Percentiles rank a stretch among this genome's conserved stretches.
Evolutionary conservation across 2,797 vertebrate species (phyloP).

Genomic region (Semaprochilodus insignis): DNA sequence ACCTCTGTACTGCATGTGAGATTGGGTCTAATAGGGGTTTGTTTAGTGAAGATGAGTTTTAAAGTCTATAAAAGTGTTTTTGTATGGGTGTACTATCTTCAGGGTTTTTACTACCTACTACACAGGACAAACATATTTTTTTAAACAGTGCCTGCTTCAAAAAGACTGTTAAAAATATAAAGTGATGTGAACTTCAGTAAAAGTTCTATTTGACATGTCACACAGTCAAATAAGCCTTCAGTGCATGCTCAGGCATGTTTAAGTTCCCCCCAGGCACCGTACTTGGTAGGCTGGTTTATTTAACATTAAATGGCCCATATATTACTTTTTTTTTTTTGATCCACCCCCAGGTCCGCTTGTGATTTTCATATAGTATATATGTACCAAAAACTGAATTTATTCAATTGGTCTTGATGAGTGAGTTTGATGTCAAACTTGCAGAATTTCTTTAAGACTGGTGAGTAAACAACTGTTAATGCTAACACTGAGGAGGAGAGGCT

Average conservation of each 20-base stretch:
- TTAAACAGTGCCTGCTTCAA: not conserved
- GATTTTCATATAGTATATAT: too few species aligned
- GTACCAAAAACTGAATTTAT: too few species aligned
- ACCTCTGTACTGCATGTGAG: not conserved
- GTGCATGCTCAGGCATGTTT: constrained; percentile 9
- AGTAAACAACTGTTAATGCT: too few species aligned
- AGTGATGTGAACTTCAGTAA: not conserved
- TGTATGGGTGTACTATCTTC: not conserved
- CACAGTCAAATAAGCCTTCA: not conserved
- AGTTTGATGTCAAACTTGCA: too few species aligned
- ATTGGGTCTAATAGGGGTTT: constrained; percentile 24
- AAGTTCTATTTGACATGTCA: not conserved
- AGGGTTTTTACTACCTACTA: not conserved
- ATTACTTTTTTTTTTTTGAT: too few species aligned
- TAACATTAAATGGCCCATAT: not conserved
- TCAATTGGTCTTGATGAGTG: too few species aligned
- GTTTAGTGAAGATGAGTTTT: constrained; percentile 45
- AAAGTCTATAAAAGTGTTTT: constrained; percentile 17
- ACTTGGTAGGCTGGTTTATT: constrained; percentile 24
- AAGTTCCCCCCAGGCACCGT: not conserved
- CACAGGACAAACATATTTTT: not conserved
- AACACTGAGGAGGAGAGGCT: too few species aligned
- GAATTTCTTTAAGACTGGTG: too few species aligned
- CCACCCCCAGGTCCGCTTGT: too few species aligned
- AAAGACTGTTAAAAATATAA: too few species aligned